These are phyloP conservation scores for Pogonomyrmex barbatus DNA, from an alignment of 1,140 invertebrate genomes.

Conservation along the genomic window DNA sequence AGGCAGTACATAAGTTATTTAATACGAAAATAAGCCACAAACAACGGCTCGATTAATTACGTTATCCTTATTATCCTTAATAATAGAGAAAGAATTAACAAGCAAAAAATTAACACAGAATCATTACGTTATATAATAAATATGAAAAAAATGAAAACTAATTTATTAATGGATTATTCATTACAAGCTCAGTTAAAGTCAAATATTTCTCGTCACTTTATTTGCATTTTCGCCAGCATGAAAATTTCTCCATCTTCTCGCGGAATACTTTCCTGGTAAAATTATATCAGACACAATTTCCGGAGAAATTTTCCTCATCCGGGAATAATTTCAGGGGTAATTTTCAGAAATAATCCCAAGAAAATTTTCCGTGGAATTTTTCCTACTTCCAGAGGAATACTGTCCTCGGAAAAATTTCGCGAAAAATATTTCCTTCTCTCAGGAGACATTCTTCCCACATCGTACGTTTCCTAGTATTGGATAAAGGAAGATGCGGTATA, in stretches of 20 bases:
- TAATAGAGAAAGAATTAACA: background rate
- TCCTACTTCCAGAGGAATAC: background rate
- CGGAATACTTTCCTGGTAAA: slow-evolving; percentile 1
- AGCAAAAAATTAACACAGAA: background rate
- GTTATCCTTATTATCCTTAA: background rate
- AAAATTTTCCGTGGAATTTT: slow-evolving; percentile 25
- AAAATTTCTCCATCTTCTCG: slow-evolving; percentile 24
- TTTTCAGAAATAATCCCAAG: slow-evolving; percentile 34
- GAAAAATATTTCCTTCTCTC: slow-evolving; percentile 6
- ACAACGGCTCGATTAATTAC: background rate
- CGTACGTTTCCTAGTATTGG: background rate
- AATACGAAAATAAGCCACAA: background rate
- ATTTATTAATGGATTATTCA: background rate
- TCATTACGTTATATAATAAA: background rate
- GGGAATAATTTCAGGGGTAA: slow-evolving; percentile 29
- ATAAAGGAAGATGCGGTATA: background rate
- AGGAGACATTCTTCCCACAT: background rate
- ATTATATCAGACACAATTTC: slow-evolving; percentile 36
- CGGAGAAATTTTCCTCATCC: slow-evolving; percentile 20
- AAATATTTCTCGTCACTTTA: background rate
- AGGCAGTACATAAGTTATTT: background rate
- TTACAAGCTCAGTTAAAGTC: background rate
- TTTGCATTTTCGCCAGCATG: background rate
- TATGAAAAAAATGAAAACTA: background rate
- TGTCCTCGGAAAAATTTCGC: background rate